Evolutionary conservation across 2,797 vertebrate species (phyloP).

Genomic region (Gymnothorax javanicus): DNA sequence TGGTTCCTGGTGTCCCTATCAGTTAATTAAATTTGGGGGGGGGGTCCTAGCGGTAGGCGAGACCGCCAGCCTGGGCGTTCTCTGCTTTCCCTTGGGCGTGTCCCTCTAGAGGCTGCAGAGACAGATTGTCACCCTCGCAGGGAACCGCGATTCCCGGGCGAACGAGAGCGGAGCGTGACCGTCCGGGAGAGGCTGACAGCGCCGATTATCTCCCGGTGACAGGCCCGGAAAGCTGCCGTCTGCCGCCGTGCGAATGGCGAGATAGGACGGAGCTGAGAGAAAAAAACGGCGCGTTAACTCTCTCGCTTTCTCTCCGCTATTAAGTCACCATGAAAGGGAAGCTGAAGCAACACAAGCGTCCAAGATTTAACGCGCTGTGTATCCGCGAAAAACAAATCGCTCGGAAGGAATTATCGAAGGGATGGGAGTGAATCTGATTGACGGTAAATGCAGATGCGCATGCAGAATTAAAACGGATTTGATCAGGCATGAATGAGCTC

Average conservation of each 20-base stretch:
- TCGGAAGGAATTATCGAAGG: too few species aligned
- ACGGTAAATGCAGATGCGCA: too few species aligned
- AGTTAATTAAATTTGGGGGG: slow-evolving; percentile 21
- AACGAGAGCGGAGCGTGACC: slow-evolving; percentile 9
- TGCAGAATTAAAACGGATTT: too few species aligned
- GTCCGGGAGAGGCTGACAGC: slow-evolving; percentile 27
- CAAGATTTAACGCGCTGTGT: too few species aligned
- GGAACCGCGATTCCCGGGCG: slow-evolving; percentile 25
- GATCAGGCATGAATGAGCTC: too few species aligned
- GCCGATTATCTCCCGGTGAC: slow-evolving; percentile 43
- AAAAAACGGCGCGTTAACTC: slow-evolving; percentile 24
- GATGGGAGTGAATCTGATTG: too few species aligned
- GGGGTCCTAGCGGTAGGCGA: neutral
- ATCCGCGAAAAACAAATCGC: too few species aligned
- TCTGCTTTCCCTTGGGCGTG: slow-evolving; percentile 12
- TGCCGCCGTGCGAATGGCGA: slow-evolving; percentile 33
- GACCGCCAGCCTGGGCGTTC: neutral
- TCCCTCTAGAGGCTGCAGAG: neutral
- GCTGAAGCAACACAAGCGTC: too few species aligned
- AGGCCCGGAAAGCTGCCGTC: slow-evolving; percentile 33
- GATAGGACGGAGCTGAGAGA: slow-evolving; percentile 38
- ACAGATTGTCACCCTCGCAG: slow-evolving; percentile 15
- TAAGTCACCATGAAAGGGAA: too few species aligned
- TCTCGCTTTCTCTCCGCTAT: slow-evolving; percentile 3
- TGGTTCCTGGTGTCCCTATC: neutral